Evolutionary conservation across 1,140 invertebrate genomes (phyloP).

Genomic region (Lasioglossum baleicum): DNA sequence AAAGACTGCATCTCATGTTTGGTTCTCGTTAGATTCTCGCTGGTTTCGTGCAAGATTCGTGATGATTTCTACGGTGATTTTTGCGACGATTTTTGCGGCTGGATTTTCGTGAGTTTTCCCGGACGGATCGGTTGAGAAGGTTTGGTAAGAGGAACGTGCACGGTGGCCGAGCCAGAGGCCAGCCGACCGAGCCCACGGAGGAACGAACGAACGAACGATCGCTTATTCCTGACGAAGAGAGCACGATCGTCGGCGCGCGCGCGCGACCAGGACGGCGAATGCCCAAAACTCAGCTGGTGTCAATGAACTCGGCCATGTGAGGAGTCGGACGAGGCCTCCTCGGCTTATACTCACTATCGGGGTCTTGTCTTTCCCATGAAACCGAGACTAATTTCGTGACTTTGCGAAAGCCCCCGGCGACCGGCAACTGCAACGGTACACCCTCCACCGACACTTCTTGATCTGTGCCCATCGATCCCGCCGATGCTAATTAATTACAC

Average conservation of each 20-base stretch:
- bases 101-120: background rate
- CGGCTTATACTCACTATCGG: constrained; percentile 74
- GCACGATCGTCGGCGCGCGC: constrained; percentile 45
- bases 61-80: too few species aligned
- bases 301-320: constrained; percentile 80
- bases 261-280: constrained; percentile 73
- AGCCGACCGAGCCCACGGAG: constrained; percentile 44
- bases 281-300: constrained; percentile 79
- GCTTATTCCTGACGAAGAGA: constrained; percentile 59
- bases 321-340: constrained; percentile 68
- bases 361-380: constrained; percentile 80
- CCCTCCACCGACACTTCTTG: too few species aligned
- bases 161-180: constrained; percentile 32
- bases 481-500: too few species aligned
- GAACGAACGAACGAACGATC: constrained; percentile 42
- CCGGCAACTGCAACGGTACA: constrained; percentile 5
- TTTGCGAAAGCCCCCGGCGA: constrained; percentile 67
- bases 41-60: too few species aligned
- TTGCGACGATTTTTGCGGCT: too few species aligned
- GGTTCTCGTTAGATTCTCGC: too few species aligned
- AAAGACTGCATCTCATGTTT: too few species aligned
- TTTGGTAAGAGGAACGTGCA: constrained; percentile 18
- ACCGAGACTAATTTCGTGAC: constrained; percentile 79
- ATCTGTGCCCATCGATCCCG: too few species aligned
- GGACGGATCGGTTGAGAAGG: background rate